Conservation (phyloP, 2,113 vertebrate species). For the Gnathonemus longibarbis region DNA sequence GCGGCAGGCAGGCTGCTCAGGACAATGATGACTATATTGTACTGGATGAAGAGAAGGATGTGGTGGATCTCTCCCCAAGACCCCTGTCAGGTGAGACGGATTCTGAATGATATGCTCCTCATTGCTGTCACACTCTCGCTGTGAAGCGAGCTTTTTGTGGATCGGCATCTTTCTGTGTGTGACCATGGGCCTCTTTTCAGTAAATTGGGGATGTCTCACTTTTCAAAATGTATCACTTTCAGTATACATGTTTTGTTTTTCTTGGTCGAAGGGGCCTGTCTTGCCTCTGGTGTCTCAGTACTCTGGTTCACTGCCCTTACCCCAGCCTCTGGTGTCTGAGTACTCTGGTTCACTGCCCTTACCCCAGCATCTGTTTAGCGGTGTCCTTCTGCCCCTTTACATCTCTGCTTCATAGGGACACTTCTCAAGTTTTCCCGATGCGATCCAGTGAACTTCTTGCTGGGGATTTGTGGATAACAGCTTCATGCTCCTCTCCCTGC, state of each 20-base stretch:
- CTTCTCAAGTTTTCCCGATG: background rate
- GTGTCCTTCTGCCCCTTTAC: background rate
- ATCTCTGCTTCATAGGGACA: background rate
- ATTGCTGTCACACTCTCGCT: background rate
- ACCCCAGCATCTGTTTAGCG: background rate
- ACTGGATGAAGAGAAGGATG: slow-evolving; percentile 39
- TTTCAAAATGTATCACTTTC: background rate
- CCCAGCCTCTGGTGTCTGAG: background rate
- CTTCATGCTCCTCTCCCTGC: background rate
- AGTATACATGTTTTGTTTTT: background rate
- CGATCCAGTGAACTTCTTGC: background rate
- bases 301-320: background rate
- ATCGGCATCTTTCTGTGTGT: background rate
- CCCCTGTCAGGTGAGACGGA: slow-evolving; percentile 35
- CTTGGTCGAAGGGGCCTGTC: background rate
- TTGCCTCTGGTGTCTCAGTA: background rate
- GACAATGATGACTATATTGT: slow-evolving; percentile 22
- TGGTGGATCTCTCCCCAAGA: slow-evolving; percentile 21
- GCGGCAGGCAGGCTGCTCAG: slow-evolving; percentile 32
- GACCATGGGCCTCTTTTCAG: background rate
- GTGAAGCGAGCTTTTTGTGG: background rate
- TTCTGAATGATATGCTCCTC: background rate
- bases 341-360: background rate
- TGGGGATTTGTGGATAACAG: background rate
- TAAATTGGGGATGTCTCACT: background rate